phyloP scores from a whole-genome alignment of 2,113 vertebrate species.

The Trematomus loennbergii region DNA sequence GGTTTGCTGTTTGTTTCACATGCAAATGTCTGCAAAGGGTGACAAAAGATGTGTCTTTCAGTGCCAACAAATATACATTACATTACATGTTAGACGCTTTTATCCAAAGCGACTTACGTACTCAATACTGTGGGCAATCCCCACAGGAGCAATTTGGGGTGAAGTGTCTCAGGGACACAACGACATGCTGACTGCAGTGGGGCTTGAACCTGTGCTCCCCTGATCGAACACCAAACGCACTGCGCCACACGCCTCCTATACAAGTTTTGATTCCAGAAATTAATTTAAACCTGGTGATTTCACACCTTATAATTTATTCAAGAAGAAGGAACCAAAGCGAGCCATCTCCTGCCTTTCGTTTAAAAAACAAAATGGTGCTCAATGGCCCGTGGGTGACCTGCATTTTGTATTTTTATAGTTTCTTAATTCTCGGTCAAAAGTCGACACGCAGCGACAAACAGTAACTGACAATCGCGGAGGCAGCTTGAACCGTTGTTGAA shows the following conservation, averaged over 20 bases:
- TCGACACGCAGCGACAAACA: conserved; percentile 2
- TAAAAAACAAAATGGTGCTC: neutral
- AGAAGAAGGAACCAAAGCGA: neutral
- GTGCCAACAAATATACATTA: too few species aligned
- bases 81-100: too few species aligned
- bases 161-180: too few species aligned
- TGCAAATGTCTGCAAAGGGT: too few species aligned
- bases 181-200: too few species aligned
- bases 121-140: too few species aligned
- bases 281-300: neutral
- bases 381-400: neutral
- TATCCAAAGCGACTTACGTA: too few species aligned
- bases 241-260: neutral
- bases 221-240: too few species aligned
- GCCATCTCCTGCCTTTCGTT: too few species aligned
- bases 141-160: too few species aligned
- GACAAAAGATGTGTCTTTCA: neutral
- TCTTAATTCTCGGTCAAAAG: neutral
- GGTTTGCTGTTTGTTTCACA: neutral
- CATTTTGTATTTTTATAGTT: neutral
- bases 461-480: conserved; percentile 6
- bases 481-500: conserved; percentile 33
- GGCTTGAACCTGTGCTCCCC: too few species aligned
- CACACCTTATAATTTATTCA: neutral
- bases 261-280: neutral